A percentile compares a stretch with the other conserved stretches of the same genome.
These are phyloP conservation scores for Drosophila planitibia DNA, from an alignment of 2,888 invertebrate genomes.

Conservation along the genomic window DNA sequence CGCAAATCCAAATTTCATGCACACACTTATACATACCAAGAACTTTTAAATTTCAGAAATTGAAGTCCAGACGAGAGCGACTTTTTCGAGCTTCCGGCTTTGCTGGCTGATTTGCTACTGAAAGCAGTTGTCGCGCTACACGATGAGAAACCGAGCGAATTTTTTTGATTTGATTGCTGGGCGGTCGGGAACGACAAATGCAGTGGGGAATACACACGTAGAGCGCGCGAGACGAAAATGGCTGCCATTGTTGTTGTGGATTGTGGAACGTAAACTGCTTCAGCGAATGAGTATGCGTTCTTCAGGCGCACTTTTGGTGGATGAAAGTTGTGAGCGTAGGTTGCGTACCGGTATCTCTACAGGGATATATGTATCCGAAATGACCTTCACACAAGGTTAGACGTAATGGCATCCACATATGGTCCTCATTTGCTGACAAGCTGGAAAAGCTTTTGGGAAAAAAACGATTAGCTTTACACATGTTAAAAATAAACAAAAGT, in stretches of 20 bases:
- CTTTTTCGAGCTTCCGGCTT: constrained; percentile 61
- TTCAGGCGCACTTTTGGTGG: constrained; percentile 43
- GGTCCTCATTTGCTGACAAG: constrained; percentile 2
- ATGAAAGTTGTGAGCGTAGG: constrained; percentile 28
- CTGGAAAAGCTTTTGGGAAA: constrained; percentile 3
- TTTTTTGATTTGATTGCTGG: constrained; percentile 14
- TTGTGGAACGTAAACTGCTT: constrained; percentile 40
- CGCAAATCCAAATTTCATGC: constrained; percentile 19
- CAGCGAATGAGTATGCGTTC: constrained; percentile 26
- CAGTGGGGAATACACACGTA: constrained; percentile 34
- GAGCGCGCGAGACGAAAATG: constrained; percentile 44
- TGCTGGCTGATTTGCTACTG: constrained; percentile 72
- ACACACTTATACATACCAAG: constrained; percentile 65
- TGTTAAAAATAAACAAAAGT: constrained; percentile 1
- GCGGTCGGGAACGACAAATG: constrained; percentile 27
- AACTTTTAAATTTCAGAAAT: constrained; percentile 64
- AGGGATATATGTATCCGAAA: constrained; percentile 27
- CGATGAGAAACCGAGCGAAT: constrained; percentile 25
- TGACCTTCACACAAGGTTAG: constrained; percentile 77
- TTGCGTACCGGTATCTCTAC: constrained; percentile 31
- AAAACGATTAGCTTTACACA: neutral
- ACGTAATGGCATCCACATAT: constrained; percentile 48
- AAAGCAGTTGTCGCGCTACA: constrained; percentile 37
- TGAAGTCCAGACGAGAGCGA: constrained; percentile 63
- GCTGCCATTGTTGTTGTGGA: constrained; percentile 59